Conservation (phyloP, 1,140 invertebrate species). For the Heliconius nattereri region DNA sequence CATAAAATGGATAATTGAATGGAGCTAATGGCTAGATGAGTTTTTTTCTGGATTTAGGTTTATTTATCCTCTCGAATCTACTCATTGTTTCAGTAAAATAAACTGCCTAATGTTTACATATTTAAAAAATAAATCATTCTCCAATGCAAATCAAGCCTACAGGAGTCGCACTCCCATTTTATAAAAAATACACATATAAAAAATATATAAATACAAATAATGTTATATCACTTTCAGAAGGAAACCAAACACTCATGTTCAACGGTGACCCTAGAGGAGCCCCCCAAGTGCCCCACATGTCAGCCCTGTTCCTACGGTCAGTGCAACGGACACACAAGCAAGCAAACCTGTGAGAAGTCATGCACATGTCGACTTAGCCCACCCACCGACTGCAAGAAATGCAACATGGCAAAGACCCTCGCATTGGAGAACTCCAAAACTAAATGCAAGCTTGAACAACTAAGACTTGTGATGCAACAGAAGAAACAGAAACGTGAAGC, state of each 20-base stretch:
- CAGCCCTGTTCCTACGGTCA: slow-evolving; percentile 64
- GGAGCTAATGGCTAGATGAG: too few relatives aligned
- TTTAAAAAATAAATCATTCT: too few relatives aligned
- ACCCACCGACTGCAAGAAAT: slow-evolving; percentile 53
- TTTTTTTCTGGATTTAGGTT: too few relatives aligned
- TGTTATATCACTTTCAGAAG: slow-evolving; percentile 53
- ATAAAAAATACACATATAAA: too few relatives aligned
- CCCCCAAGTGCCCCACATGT: slow-evolving; percentile 58
- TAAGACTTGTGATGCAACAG: slow-evolving; percentile 94
- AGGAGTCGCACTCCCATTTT: too few relatives aligned
- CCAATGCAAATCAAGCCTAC: too few relatives aligned
- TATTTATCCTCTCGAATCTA: too few relatives aligned
- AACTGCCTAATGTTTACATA: too few relatives aligned
- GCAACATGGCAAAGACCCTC: slow-evolving; percentile 76
- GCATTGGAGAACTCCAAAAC: slow-evolving; percentile 89
- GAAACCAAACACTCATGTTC: slow-evolving; percentile 62
- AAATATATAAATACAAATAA: neutral
- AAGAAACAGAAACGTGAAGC: slow-evolving; percentile 90
- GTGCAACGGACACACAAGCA: slow-evolving; percentile 63
- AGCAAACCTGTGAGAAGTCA: slow-evolving; percentile 61
- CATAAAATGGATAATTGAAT: too few relatives aligned
- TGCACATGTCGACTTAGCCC: slow-evolving; percentile 9
- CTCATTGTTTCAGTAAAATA: too few relatives aligned
- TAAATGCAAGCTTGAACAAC: slow-evolving; percentile 91
- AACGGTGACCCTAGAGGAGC: slow-evolving; percentile 44